phyloP scores from a whole-genome alignment of 2,113 vertebrate species.

The Trematocara variabile region DNA sequence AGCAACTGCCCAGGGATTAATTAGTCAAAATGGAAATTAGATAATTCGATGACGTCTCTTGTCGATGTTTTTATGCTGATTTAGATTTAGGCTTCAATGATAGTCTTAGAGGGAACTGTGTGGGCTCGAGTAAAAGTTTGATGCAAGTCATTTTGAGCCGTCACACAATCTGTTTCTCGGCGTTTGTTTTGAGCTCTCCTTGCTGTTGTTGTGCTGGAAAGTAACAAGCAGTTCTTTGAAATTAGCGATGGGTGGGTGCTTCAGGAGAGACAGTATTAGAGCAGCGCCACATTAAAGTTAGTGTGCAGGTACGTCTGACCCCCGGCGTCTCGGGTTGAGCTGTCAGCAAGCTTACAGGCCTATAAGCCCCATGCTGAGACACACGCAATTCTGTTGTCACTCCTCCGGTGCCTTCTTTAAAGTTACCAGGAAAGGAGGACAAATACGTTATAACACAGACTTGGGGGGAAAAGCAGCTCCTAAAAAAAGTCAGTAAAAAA shows the following conservation, averaged over 20 bases:
- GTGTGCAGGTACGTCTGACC: conserved; percentile 33
- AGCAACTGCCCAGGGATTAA: conserved; percentile 3
- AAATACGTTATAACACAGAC: not conserved
- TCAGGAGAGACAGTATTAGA: conserved; percentile 11
- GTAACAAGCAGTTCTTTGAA: conserved; percentile 19
- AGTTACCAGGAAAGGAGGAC: not conserved
- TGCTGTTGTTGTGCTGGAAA: not conserved
- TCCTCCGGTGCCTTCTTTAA: not conserved
- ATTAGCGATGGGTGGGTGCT: conserved; percentile 22
- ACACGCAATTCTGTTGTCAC: not conserved
- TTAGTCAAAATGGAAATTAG: not conserved
- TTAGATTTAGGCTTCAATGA: not conserved
- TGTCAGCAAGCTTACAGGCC: conserved; percentile 45
- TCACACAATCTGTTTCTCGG: not conserved
- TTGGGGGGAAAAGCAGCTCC: not conserved
- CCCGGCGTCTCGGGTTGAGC: conserved; percentile 28
- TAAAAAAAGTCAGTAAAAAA: not conserved
- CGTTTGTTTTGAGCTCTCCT: not conserved
- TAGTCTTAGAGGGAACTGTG: not conserved
- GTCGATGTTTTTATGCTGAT: not conserved
- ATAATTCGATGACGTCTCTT: not conserved
- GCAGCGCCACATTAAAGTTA: not conserved
- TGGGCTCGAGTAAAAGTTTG: not conserved
- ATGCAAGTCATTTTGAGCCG: not conserved
- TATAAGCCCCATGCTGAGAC: conserved; percentile 42